Base-by-base conservation (phyloP, 2,888 invertebrate species). In the Glyphotaelius pellucidus region DNA sequence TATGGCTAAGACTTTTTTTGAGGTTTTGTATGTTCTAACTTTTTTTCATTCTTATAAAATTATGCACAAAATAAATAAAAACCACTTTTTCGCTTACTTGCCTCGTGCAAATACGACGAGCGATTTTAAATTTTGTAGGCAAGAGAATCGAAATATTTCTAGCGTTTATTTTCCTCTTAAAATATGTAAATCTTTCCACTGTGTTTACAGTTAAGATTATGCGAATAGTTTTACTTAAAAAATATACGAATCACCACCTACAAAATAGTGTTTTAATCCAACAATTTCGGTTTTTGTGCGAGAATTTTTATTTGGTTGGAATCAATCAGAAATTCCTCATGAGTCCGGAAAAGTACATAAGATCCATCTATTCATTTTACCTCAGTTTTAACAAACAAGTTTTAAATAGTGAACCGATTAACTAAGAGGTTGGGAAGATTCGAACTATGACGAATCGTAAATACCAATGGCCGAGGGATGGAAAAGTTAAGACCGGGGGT, bases 191-290 rank as follows among this genome's bases (percentile, higher is more conserved):
- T 91, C 86, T 84, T 90, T 85, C 31, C 30, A 31, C 1, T 86
- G 79, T 80, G 86, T 80, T 35, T 86, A 87, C 47, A 85, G 86
- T 90, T 79, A 90, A 79, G 90, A 38, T 79, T 79, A 90, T 67
- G 90, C 47, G 80, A 86, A 90, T 90, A 42, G 80, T 42, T 42
- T 86, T 86, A 4, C 31, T 15, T 15, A 90, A 86, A 90, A 90
- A 67, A 35, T n/a, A 79, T 14, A 30, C n/a, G 79, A 85, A 90
- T 4, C 90, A 67, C 30, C 31, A 86, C 32, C 87, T 80, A n/a
- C 31, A 42, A 85, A 87, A 52, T 67, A 80, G 90, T 87, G 32
- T 90, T 90, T 90, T 32, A 42, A 86, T 80, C 80, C 35, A 86
- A 80, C 42, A 79, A 35, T 85, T 85, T 85, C 32, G 52, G 12